A percentile compares a stretch with the other conserved stretches of the same genome.
These are phyloP conservation scores for Clytia hemisphaerica DNA, from an alignment of 30 jellyfish, hydroid and myxozoan species.

Conservation along the genomic window DNA sequence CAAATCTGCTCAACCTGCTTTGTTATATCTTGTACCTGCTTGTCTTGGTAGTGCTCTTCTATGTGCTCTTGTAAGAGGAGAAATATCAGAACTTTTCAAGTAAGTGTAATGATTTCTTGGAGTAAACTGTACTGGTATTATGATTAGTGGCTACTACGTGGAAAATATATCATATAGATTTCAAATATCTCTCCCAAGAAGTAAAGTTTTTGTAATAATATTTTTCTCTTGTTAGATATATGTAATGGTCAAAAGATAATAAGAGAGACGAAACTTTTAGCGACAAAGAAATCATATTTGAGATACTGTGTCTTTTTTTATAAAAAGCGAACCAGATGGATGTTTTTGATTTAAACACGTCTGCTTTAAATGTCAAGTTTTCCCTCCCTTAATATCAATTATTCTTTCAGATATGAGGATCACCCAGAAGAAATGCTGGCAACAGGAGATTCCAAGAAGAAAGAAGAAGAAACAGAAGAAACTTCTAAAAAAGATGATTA, in stretches of 20 bases:
- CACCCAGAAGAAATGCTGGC: slow-evolving; percentile 90
- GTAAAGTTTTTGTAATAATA: not conserved
- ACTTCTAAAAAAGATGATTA: not conserved
- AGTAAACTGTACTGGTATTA: not conserved
- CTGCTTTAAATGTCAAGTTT: not conserved
- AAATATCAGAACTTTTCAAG: slow-evolving; percentile 74
- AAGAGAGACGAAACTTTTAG: not conserved
- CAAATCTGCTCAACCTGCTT: slow-evolving; percentile 92
- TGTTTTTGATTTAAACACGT: not conserved
- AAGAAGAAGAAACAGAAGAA: not conserved
- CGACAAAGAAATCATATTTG: not conserved
- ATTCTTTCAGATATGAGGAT: slow-evolving; percentile 71
- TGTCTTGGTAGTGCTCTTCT: slow-evolving; percentile 89
- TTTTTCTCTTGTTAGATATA: not conserved
- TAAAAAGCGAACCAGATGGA: not conserved
- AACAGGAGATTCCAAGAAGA: slow-evolving; percentile 29
- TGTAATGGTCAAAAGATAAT: not conserved
- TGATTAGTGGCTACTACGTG: not conserved
- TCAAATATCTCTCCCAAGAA: not conserved
- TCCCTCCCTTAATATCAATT: not conserved
- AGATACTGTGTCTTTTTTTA: not conserved
- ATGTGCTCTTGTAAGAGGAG: slow-evolving; percentile 77
- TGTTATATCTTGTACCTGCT: slow-evolving; percentile 91
- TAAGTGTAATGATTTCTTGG: slow-evolving; percentile 13
- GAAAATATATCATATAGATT: not conserved